Evolutionary conservation across 2,113 vertebrate genomes (phyloP).

Genomic region (Falcunculus frontatus): DNA sequence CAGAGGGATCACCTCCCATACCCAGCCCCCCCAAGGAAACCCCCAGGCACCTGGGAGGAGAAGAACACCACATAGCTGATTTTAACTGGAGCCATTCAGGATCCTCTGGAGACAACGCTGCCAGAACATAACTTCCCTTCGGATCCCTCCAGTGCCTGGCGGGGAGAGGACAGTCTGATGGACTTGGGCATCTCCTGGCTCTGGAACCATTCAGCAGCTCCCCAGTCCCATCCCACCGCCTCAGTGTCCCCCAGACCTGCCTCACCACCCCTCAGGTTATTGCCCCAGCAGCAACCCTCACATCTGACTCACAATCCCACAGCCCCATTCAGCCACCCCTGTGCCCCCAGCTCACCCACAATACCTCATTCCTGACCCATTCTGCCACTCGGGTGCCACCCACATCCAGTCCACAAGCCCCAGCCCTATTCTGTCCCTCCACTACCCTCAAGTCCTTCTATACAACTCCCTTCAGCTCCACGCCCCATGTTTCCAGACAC

Average conservation of each 20-base stretch:
- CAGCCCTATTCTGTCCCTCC: background rate
- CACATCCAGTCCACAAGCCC: background rate
- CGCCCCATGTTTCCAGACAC: background rate
- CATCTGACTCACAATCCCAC: background rate
- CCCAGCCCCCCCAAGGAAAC: background rate
- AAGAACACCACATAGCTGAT: constrained; percentile 75
- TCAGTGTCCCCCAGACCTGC: background rate
- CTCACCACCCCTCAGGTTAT: background rate
- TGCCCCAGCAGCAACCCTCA: background rate
- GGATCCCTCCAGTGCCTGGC: background rate
- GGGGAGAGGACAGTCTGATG: background rate
- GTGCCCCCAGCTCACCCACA: background rate
- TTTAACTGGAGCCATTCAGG: constrained; percentile 67
- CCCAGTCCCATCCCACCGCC: background rate
- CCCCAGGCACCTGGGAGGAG: constrained; percentile 71
- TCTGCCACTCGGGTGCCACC: background rate
- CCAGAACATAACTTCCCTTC: rapidly evolving
- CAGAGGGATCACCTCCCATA: too few relatives aligned
- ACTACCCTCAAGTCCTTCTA: too few relatives aligned
- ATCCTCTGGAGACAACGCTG: too few relatives aligned
- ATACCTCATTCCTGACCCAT: too few relatives aligned
- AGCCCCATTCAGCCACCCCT: background rate
- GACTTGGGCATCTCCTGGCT: background rate
- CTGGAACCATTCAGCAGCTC: background rate
- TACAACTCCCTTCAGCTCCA: background rate